Evolutionary conservation across 2,113 vertebrate species (phyloP), one percentile per base, ranked within the genome.

Genomic region (Oncorhynchus gorbuscha): DNA sequence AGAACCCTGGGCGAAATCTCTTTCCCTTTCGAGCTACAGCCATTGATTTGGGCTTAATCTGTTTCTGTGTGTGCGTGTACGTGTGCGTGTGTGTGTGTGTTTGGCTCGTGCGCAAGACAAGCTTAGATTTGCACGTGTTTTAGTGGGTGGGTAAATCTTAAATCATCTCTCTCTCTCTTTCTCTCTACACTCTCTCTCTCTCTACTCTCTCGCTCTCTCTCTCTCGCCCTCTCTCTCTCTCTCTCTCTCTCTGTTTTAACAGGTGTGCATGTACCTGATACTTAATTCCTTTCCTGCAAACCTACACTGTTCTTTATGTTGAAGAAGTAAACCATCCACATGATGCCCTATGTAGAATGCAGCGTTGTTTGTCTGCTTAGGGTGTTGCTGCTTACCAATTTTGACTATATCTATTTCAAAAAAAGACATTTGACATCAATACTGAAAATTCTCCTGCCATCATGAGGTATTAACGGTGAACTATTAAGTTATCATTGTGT

Each of bases 1-100:
- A 94, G 94, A 94, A 94, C 91, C 93, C 88, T 74, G 91, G 92
- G 91, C 93, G 92, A 94, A 94, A 94, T 94, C 93, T 94, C 90
- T 89, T 93, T 93, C 90, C 90, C 91, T 87, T 90, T 93, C 91
- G 90, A 93, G 92, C 91, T 90, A 88, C 89, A 77, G 88, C 91
- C 92, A 94, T 94, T 94, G 93, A 94, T 94, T 94, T 94, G 91
- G 92, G 91, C 93, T 93, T 94, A 94, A 94, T 93, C 93, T 94
- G 91, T 92, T 94, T 90, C 87, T 90, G 82, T 81, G 89, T 88
- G 91, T 90, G 83, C 80, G 76, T 24, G 70, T 78, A 77, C 35
- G 72, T 2, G 18, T 73, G 78, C 71, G 72, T 71, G 75, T 3
- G 73, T 74, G 73, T 83, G 79, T 73, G 45, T 5, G 28, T 72